Evolutionary conservation across 2,113 vertebrate species (phyloP), one percentile per base, ranked within the genome.

Genomic region (Actenoides hombroni): DNA sequence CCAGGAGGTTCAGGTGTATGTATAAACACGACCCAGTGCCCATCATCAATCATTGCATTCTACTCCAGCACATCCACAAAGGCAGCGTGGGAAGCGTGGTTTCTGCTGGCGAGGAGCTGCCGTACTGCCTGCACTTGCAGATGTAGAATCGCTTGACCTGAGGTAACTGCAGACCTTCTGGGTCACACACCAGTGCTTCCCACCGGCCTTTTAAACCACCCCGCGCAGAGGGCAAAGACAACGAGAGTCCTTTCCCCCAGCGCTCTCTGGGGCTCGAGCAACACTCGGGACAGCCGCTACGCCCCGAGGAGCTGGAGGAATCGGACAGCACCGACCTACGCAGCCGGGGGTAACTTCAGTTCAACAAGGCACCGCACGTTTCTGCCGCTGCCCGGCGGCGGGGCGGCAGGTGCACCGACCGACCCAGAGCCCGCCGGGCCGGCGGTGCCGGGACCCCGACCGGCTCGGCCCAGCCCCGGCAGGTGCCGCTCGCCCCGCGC

Each of bases 11-110:
- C 40, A 19, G 33, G 6, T 0, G 1, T 18, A 5, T 46, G 4
- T 3, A 1, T 0, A 15, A 17, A 42, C 46, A 61, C 13, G 28
- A 44, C 42, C 70, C 8, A 7, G 46, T 0, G 13, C 14, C 44
- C 48, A 4, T 0, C 35, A 1, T 42, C 0, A 13, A 13, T 4
- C n/a, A 0, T 6, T 10, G 3, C 2, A 17, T 5, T 0, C 9
- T 1, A 6, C 42, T 33, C 13, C 26, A 33, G 39, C 54, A 8
- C 25, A 0, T 5, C 6, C 39, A 26, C 49, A 5, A 14, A 33
- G 65, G 46, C 1, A 7, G 16, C 2, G 0, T 7, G 5, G 0
- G 16, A 12, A 39, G 24, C 42, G 9, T 0, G 16, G 3, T 0
- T 29, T 1, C 39, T 26, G n/a, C 24, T 23, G 8, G 19, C 1